These are phyloP conservation scores for Homalodisca vitripennis DNA, from an alignment of 1,140 invertebrate genomes.

Conservation along the genomic window DNA sequence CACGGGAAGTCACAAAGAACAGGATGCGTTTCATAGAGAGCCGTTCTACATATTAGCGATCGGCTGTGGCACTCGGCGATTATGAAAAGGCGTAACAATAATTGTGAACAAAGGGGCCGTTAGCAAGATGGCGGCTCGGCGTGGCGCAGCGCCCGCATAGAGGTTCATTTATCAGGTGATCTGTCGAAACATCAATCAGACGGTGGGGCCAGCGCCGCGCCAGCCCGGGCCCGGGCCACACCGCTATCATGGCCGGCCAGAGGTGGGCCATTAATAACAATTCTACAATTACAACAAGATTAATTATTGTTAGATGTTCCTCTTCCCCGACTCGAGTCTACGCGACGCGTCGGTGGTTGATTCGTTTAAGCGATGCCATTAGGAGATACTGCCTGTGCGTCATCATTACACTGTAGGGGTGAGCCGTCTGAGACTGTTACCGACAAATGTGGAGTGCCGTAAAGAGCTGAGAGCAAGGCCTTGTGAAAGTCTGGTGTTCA, in stretches of 20 bases:
- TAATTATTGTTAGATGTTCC: conserved; percentile 2
- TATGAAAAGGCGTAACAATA: conserved; percentile 15
- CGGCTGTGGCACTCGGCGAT: not conserved
- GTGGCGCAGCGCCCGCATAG: conserved; percentile 1
- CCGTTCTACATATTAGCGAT: conserved; percentile 14
- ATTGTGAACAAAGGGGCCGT: conserved; percentile 14
- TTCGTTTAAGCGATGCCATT: too few species aligned
- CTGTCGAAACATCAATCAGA: conserved; percentile 12
- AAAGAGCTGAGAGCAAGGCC: too few species aligned
- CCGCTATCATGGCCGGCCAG: too few species aligned
- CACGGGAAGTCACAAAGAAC: not conserved
- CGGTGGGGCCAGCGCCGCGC: not conserved
- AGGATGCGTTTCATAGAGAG: not conserved
- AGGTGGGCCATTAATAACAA: conserved; percentile 7
- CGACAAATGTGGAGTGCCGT: too few species aligned
- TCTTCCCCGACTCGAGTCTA: not conserved
- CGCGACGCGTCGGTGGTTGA: too few species aligned
- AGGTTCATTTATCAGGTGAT: conserved; percentile 7
- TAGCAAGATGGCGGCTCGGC: conserved; percentile 16
- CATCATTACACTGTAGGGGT: too few species aligned
- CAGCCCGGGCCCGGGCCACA: not conserved
- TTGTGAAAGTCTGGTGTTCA: too few species aligned
- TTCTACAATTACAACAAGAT: conserved; percentile 1
- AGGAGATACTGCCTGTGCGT: too few species aligned
- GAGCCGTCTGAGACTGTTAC: too few species aligned